A percentile compares a stretch with the other conserved stretches of the same genome.
Conservation (phyloP, 2,113 vertebrate genomes). For the Dipodomys merriami region DNA sequence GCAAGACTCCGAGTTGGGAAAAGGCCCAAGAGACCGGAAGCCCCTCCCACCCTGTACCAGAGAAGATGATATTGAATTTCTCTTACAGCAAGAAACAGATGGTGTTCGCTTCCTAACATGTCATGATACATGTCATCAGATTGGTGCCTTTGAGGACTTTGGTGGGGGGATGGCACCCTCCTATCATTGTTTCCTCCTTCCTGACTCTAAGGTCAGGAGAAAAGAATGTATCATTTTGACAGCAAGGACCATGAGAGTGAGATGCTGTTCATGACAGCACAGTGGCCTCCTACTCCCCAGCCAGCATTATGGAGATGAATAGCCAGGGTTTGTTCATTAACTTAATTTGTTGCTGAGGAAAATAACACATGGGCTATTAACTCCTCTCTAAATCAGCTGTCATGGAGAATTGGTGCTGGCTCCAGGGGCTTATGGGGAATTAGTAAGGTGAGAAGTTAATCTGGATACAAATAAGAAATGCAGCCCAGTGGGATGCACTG, state of each 20-base stretch:
- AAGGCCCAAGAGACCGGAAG: background rate
- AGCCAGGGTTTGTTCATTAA: slow-evolving; percentile 32
- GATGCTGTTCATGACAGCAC: background rate
- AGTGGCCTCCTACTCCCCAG: background rate
- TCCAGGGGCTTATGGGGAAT: slow-evolving; percentile 11
- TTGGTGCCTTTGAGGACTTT: background rate
- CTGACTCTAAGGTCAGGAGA: background rate
- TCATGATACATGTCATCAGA: background rate
- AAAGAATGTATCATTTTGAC: slow-evolving; percentile 1
- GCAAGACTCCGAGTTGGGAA: background rate
- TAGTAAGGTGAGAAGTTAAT: background rate
- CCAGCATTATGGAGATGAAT: background rate
- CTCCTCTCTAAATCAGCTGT: slow-evolving; percentile 23
- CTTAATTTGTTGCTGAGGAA: slow-evolving; percentile 47
- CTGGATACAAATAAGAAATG: slow-evolving; percentile 10
- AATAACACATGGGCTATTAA: background rate
- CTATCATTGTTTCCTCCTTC: background rate
- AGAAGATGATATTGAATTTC: background rate
- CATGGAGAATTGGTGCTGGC: background rate
- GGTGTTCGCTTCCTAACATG: background rate
- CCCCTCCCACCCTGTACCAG: background rate
- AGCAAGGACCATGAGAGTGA: background rate
- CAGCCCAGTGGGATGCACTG: background rate
- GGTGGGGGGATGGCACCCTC: background rate
- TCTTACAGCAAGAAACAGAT: background rate